Evolutionary conservation across 2,113 vertebrate genomes (phyloP).

Genomic region (Ranitomeya imitator): DNA sequence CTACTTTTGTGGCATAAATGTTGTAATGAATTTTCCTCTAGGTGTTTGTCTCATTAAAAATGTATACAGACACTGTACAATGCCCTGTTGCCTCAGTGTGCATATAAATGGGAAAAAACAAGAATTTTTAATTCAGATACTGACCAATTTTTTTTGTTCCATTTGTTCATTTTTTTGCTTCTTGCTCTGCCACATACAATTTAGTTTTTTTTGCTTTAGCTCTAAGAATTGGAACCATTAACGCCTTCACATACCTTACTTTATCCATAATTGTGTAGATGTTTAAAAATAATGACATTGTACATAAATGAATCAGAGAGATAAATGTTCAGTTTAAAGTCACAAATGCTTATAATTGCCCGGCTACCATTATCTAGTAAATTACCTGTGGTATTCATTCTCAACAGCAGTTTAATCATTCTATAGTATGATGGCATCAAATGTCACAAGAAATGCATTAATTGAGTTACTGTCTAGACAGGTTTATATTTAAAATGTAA

Average conservation of each 20-base stretch:
- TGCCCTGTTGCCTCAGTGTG: too few relatives aligned
- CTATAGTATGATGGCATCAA: background rate
- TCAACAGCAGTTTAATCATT: constrained; percentile 10
- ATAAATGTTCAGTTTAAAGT: background rate
- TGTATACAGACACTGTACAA: too few relatives aligned
- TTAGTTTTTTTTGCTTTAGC: background rate
- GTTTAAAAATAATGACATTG: background rate
- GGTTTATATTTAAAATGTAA: background rate
- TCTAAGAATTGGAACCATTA: background rate
- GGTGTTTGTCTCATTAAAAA: too few relatives aligned
- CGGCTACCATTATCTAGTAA: constrained; percentile 1
- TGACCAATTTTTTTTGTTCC: background rate
- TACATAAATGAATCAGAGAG: background rate
- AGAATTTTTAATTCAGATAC: background rate
- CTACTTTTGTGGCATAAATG: too few relatives aligned
- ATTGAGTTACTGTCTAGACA: background rate
- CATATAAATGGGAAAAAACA: background rate
- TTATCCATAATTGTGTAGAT: background rate
- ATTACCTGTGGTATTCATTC: constrained; percentile 4
- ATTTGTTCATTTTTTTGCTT: background rate
- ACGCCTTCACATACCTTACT: background rate
- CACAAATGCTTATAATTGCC: background rate
- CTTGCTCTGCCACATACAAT: background rate
- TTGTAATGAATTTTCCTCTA: too few relatives aligned
- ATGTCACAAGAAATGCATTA: background rate